Evolutionary conservation across 2,888 invertebrate species (phyloP).

Genomic region (Stenurella melanura): DNA sequence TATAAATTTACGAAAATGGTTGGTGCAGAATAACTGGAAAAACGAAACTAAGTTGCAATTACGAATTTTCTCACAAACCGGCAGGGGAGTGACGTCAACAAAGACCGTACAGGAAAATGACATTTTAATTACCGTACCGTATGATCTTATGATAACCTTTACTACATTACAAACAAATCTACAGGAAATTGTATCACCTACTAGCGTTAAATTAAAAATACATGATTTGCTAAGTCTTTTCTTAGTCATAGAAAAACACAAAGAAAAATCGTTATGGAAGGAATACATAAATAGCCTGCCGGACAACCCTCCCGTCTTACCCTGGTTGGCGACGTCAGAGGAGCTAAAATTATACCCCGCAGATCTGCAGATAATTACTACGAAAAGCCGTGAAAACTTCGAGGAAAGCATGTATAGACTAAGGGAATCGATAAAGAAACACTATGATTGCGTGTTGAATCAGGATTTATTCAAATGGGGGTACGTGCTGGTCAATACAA

Average conservation of each 20-base stretch:
- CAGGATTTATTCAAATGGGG: slow-evolving; percentile 83
- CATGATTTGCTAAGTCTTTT: slow-evolving; percentile 86
- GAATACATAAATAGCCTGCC: slow-evolving; percentile 84
- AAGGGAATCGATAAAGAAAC: slow-evolving; percentile 73
- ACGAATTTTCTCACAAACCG: slow-evolving; percentile 80
- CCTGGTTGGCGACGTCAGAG: slow-evolving; percentile 79
- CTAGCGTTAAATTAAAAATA: slow-evolving; percentile 74
- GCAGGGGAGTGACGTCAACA: slow-evolving; percentile 84
- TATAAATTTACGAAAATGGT: slow-evolving; percentile 74
- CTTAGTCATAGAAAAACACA: slow-evolving; percentile 81
- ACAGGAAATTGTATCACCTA: slow-evolving; percentile 14
- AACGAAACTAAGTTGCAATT: slow-evolving; percentile 77
- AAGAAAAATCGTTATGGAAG: slow-evolving; percentile 77
- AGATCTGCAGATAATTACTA: slow-evolving; percentile 75
- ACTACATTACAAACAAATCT: slow-evolving; percentile 50
- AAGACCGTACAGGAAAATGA: slow-evolving; percentile 76
- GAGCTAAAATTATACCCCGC: slow-evolving; percentile 77
- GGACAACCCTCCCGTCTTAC: slow-evolving; percentile 77
- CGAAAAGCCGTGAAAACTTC: slow-evolving; percentile 75
- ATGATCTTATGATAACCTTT: slow-evolving; percentile 76
- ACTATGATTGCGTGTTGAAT: slow-evolving; percentile 74
- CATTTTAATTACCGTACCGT: slow-evolving; percentile 78
- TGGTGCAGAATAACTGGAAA: slow-evolving; percentile 75
- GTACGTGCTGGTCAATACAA: slow-evolving; percentile 89
- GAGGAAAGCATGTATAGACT: slow-evolving; percentile 70